These are phyloP conservation scores for Myotis planiceps DNA, from an alignment of 2,797 vertebrate genomes.

Conservation along the genomic window DNA sequence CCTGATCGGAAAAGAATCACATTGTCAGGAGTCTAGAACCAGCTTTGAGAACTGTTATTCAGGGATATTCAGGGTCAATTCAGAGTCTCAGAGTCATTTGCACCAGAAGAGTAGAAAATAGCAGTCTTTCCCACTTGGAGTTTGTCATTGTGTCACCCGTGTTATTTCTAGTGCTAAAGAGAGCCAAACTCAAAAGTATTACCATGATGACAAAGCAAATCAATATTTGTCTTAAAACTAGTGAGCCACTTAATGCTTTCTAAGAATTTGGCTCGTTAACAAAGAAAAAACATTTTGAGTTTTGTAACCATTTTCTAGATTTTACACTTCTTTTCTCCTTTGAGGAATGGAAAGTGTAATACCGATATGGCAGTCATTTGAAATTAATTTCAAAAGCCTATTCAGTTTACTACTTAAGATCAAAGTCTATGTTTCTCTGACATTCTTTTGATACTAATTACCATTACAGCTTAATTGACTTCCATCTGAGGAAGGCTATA, in stretches of 20 bases:
- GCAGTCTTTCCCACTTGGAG: not conserved
- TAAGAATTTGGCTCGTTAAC: constrained; percentile 25
- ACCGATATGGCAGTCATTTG: constrained; percentile 28
- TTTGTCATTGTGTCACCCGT: constrained; percentile 1
- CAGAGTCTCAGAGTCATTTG: not conserved
- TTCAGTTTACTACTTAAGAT: constrained; percentile 63
- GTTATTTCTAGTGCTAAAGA: not conserved
- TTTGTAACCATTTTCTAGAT: constrained; percentile 29
- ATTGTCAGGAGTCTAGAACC: not conserved
- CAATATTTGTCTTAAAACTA: not conserved
- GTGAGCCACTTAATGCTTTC: not conserved
- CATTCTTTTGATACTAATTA: constrained; percentile 67
- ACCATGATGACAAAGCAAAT: constrained; percentile 31
- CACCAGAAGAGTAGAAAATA: not conserved
- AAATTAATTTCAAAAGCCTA: constrained; percentile 72
- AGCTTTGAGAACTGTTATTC: not conserved
- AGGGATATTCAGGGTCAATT: not conserved
- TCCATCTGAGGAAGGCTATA: not conserved
- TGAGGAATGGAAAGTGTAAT: constrained; percentile 45
- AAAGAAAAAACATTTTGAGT: not conserved
- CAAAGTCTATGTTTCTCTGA: constrained; percentile 52
- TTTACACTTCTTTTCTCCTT: constrained; percentile 47
- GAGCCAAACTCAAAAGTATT: not conserved
- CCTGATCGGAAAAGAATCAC: not conserved
- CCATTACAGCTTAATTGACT: constrained; percentile 59